Evolutionary conservation across 2,113 vertebrate species (phyloP), one percentile per base, ranked within the genome.

Genomic region (Phrynosoma platyrhinos): DNA sequence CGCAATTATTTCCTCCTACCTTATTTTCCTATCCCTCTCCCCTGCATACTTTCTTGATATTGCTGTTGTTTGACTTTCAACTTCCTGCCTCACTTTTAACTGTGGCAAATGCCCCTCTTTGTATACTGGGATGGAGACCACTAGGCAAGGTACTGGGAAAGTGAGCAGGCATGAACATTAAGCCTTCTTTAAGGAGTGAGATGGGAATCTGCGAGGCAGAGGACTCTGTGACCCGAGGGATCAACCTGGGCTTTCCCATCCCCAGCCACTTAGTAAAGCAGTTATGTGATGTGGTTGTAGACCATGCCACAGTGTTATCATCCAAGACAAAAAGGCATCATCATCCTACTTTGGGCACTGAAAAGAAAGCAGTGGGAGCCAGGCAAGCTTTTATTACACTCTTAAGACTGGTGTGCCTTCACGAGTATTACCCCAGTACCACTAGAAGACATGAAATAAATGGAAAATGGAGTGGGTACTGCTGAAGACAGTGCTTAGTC

Each of bases 371-470:
- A 85, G 79, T 86, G 92, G 91, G 90, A 92, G 84, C 1, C 93
- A 58, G 79, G 88, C 88, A 1, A 83, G 84, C 89, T 76, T 1
- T 71, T 87, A 89, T 90, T 95, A 91, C 91, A 92, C 84, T 86
- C 91, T 32, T 86, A 74, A 81, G 92, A 91, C 91, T 92, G 91
- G 88, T 92, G 92, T 80, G 87, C 72, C 90, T 85, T 89, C 91
- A 27, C 21, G 91, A 79, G 93, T 88, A 90, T 84, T 87, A 90
- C 93, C 7, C 78, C 77, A 69, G 40, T 0, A 0, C 55, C 23
- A 74, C 68, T 21, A 72, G 53, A 66, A 53, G 55, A 74, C 20
- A 40, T n/a, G 32, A 71, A 42, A 23, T 14, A 66, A 32, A 58
- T 58, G 13, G 14, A 9, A 76, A 10, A 12, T 9, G 47, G 9